A percentile compares a stretch with the other conserved stretches of the same genome.
phyloP scores from a whole-genome alignment of 1,140 invertebrate genomes.

The Rhopalosiphum padi region DNA sequence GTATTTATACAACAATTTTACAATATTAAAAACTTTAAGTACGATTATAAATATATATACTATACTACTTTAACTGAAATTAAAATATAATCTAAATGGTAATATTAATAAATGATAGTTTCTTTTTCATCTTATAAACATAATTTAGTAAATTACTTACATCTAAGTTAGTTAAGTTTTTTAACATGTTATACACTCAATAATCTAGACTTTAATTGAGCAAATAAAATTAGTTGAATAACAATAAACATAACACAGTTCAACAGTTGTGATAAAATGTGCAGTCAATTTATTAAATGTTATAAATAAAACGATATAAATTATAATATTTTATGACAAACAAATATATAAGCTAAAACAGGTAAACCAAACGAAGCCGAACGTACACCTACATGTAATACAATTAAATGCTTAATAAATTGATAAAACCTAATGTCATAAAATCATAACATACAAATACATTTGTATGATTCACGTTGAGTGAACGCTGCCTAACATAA shows the following conservation, averaged over 20 bases:
- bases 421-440: not conserved
- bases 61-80: not conserved
- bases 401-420: not conserved
- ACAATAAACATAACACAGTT: not conserved
- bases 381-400: not conserved
- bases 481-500: conserved; percentile 27
- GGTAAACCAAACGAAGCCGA: not conserved
- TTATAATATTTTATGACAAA: not conserved
- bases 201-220: not conserved
- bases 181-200: not conserved
- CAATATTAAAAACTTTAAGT: not conserved
- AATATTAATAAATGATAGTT: not conserved
- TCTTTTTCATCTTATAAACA: not conserved
- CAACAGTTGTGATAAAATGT: not conserved
- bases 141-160: not conserved
- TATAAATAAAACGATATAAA: not conserved
- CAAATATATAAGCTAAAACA: not conserved
- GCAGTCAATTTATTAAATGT: not conserved
- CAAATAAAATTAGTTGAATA: not conserved
- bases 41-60: not conserved
- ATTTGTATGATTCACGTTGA: not conserved
- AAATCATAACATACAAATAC: not conserved
- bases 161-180: not conserved
- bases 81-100: not conserved
- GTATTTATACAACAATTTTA: not conserved